Evolutionary conservation across 2,797 vertebrate genomes (phyloP).

Genomic region (Hemibagrus guttatus): DNA sequence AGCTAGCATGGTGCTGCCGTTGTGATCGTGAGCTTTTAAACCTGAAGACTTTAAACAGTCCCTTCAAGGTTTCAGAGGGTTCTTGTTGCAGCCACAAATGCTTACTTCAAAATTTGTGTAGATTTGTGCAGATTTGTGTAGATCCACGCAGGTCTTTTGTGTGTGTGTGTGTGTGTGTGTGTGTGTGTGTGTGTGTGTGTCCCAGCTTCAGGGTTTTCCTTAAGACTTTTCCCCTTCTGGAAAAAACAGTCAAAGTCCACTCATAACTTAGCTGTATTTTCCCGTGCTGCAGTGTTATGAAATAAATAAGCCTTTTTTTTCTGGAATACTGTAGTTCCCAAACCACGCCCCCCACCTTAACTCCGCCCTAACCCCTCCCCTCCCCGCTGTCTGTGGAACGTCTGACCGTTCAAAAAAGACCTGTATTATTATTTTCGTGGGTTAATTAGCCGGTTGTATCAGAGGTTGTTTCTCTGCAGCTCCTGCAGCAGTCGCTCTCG

Average conservation of each 20-base stretch:
- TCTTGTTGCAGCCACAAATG: no score
- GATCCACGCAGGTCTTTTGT: no score
- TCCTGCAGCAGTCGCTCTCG: constrained; percentile 63
- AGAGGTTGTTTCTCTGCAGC: constrained; percentile 57
- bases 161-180: neutral
- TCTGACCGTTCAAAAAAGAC: constrained; percentile 65
- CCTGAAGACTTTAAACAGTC: neutral
- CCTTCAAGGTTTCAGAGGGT: no score
- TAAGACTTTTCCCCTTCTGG: constrained; percentile 48
- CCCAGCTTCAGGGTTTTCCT: constrained; percentile 33
- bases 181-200: neutral
- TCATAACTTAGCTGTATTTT: constrained; percentile 51
- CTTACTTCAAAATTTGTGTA: no score
- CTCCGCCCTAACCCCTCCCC: neutral
- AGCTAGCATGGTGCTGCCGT: no score
- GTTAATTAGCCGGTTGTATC: constrained; percentile 69
- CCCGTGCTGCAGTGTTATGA: constrained; percentile 51
- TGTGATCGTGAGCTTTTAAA: neutral
- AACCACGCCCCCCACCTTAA: neutral
- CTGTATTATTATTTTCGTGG: constrained; percentile 56
- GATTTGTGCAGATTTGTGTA: neutral
- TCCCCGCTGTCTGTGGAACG: constrained; percentile 57
- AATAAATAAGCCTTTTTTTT: constrained; percentile 40
- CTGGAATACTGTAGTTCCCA: constrained; percentile 59
- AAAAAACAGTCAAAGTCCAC: constrained; percentile 56